Evolutionary conservation across 2,797 vertebrate species (phyloP).

Genomic region (Muscicapa striata): DNA sequence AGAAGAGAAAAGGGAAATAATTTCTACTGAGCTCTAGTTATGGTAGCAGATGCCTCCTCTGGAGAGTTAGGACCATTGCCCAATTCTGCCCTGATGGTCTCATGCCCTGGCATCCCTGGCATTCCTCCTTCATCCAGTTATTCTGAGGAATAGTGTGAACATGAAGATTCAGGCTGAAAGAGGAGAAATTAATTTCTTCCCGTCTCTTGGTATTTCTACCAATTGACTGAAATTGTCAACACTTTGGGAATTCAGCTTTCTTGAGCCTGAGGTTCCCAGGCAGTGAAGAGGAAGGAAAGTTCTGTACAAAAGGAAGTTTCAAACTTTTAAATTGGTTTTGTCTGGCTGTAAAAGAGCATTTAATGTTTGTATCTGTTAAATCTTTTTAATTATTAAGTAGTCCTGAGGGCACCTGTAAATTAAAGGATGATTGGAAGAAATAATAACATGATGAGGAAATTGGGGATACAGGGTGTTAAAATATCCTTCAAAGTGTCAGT

Average conservation of each 20-base stretch:
- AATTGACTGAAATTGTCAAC: neutral
- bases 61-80: neutral
- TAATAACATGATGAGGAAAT: constrained; percentile 22
- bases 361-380: constrained; percentile 25
- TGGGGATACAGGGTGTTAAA: constrained; percentile 30
- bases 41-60: neutral
- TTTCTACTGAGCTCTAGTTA: neutral
- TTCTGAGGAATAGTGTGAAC: neutral
- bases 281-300: neutral
- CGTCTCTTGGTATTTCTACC: neutral
- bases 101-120: neutral
- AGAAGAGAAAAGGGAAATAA: neutral
- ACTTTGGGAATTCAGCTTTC: neutral
- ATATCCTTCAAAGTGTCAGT: constrained; percentile 48
- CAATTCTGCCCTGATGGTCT: neutral
- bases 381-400: constrained; percentile 43
- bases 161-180: neutral
- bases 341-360: neutral
- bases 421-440: constrained; percentile 52
- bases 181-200: neutral
- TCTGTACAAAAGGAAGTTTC: neutral
- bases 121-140: neutral
- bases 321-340: constrained; percentile 34
- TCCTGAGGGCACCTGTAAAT: constrained; percentile 40
- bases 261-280: neutral